Evolutionary conservation across 2,888 invertebrate species (phyloP).

Genomic region (Tortrix viridana): DNA sequence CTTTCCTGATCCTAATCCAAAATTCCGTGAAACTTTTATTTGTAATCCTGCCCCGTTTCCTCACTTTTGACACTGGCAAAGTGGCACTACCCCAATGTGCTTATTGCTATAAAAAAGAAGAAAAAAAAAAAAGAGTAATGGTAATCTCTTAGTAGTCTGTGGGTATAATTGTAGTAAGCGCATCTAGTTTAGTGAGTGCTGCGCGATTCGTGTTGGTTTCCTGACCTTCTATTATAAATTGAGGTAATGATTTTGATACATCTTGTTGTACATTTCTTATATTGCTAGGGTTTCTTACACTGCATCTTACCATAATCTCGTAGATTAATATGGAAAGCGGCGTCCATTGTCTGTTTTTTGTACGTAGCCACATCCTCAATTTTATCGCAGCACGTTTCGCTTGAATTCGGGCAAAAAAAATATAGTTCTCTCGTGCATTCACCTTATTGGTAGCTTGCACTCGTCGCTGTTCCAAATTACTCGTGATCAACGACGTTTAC

Average conservation of each 20-base stretch:
- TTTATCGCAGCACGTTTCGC: constrained; percentile 77
- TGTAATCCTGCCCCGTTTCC: too few species aligned
- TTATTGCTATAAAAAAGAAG: too few species aligned
- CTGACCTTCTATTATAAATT: constrained; percentile 11
- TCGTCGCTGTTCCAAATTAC: constrained; percentile 2
- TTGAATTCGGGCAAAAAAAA: constrained; percentile 73
- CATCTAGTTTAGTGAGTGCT: not conserved
- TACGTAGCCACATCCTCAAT: constrained; percentile 83
- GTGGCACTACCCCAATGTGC: too few species aligned
- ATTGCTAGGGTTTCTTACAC: not conserved
- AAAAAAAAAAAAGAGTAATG: too few species aligned
- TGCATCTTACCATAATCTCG: not conserved
- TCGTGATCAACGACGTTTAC: not conserved
- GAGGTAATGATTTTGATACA: constrained; percentile 9
- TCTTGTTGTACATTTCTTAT: not conserved
- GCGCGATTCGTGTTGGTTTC: constrained; percentile 1
- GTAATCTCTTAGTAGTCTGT: too few species aligned
- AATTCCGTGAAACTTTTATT: too few species aligned
- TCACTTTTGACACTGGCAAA: too few species aligned
- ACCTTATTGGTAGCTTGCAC: constrained; percentile 55
- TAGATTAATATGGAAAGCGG: constrained; percentile 38
- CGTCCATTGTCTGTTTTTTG: constrained; percentile 79
- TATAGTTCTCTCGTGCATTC: constrained; percentile 61
- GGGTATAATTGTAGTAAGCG: too few species aligned
- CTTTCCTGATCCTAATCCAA: too few species aligned